Conservation (phyloP, 2,113 vertebrate genomes). For the Gnathochromis pfefferi region DNA sequence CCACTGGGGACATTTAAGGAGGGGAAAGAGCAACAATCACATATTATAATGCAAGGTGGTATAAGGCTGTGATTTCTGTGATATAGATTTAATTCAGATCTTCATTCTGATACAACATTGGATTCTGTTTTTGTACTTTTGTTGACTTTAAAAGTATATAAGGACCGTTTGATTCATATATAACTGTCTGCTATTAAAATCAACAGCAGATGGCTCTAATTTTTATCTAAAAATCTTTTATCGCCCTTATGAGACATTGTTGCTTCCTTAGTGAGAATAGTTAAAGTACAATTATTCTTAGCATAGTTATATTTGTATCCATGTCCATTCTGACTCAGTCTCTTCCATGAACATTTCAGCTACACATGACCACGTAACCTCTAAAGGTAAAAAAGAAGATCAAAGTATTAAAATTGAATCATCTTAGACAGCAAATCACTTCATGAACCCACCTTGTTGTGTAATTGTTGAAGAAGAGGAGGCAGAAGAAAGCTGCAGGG, state of each 20-base stretch:
- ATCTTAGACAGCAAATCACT: neutral
- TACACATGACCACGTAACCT: neutral
- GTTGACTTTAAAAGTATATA: neutral
- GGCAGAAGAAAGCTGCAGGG: slow-evolving; percentile 84
- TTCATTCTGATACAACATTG: neutral
- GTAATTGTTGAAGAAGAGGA: slow-evolving; percentile 78
- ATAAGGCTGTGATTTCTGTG: neutral
- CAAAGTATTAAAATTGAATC: neutral
- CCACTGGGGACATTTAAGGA: neutral
- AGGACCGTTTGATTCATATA: neutral
- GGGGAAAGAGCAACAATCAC: neutral
- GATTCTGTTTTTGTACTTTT: neutral
- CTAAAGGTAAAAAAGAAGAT: neutral
- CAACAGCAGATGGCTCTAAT: neutral
- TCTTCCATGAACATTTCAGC: neutral
- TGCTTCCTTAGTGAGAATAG: neutral
- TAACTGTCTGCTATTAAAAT: neutral
- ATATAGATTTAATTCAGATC: neutral
- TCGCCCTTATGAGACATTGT: neutral
- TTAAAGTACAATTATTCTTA: neutral
- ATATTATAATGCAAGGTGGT: neutral
- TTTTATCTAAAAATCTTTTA: neutral
- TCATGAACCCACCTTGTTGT: slow-evolving; percentile 58
- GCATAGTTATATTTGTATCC: neutral
- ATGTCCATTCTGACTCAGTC: neutral